A percentile compares a stretch with the other conserved stretches of the same genome.
Conservation (phyloP, 2,888 invertebrate species). For the Idaea aversata region DNA sequence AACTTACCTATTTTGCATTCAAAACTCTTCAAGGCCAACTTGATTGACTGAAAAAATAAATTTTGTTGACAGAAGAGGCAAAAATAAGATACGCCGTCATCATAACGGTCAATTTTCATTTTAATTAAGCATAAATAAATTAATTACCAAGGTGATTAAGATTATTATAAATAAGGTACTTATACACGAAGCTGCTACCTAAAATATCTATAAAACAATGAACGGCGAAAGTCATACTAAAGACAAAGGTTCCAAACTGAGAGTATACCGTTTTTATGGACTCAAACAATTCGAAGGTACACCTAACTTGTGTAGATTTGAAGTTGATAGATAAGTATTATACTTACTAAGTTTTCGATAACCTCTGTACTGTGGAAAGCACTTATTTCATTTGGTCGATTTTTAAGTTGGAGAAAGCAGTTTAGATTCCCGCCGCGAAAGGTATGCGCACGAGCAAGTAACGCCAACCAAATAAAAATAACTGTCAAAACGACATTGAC, state of each 20-base stretch:
- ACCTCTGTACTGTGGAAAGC: too few relatives aligned
- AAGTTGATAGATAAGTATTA: too few relatives aligned
- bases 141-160: slow-evolving; percentile 51
- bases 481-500: neutral
- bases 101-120: neutral
- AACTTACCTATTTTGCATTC: neutral
- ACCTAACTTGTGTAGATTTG: neutral
- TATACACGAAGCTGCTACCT: slow-evolving; percentile 17
- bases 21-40: slow-evolving; percentile 10
- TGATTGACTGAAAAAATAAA: slow-evolving; percentile 14
- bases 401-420: neutral
- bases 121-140: slow-evolving; percentile 37
- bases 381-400: too few relatives aligned
- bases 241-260: neutral
- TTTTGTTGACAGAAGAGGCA: neutral
- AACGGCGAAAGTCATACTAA: neutral
- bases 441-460: neutral
- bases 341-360: too few relatives aligned
- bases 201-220: slow-evolving; percentile 6
- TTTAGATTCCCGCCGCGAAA: neutral
- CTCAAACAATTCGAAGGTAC: neutral
- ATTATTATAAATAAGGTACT: slow-evolving; percentile 10
- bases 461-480: neutral
- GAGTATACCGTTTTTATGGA: neutral
- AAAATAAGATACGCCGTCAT: neutral